Percentiles rank a stretch among this genome's conserved stretches.
Conservation (phyloP, 1,140 invertebrate genomes). For the Orussus abietinus region DNA sequence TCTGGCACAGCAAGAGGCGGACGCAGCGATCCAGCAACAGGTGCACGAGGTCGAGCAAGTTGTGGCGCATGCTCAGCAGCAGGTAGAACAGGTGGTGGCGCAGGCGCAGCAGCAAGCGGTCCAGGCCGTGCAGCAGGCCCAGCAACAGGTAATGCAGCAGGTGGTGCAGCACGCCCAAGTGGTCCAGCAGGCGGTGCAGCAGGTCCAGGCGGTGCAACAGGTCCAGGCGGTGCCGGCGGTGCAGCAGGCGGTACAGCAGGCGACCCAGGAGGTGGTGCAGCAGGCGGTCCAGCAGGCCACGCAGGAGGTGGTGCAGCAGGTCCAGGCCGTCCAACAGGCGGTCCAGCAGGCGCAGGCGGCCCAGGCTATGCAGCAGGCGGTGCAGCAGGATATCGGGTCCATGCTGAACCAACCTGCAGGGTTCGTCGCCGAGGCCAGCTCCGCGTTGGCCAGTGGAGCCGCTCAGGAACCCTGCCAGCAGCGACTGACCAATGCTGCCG, state of each 20-base stretch:
- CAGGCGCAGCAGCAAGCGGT: conserved; percentile 46
- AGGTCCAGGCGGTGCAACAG: conserved; percentile 42
- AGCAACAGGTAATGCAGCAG: conserved; percentile 49
- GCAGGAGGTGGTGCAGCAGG: conserved; percentile 35
- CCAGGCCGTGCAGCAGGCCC: conserved; percentile 46
- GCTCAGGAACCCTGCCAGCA: conserved; percentile 47
- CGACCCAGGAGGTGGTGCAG: conserved; percentile 58
- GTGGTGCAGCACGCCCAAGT: conserved; percentile 49
- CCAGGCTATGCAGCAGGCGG: conserved; percentile 49
- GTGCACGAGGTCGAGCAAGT: conserved; percentile 49
- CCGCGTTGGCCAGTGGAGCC: conserved; percentile 44
- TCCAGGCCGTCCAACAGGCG: conserved; percentile 59
- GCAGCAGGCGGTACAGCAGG: conserved; percentile 56
- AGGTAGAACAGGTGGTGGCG: conserved; percentile 49
- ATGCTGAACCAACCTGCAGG: conserved; percentile 46
- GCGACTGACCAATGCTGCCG: conserved; percentile 45
- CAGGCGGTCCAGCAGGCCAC: conserved; percentile 55
- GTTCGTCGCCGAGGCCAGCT: conserved; percentile 49
- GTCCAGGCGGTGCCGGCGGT: conserved; percentile 53
- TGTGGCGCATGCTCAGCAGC: conserved; percentile 46
- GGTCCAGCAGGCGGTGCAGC: conserved; percentile 52
- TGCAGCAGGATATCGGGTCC: conserved; percentile 49
- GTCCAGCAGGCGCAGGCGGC: conserved; percentile 56
- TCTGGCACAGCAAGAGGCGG: conserved; percentile 37
- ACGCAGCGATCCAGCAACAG: conserved; percentile 44